Percentiles rank a stretch among this genome's conserved stretches.
Conservation (phyloP, 2,888 invertebrate species). For the Drosophila mimica region DNA sequence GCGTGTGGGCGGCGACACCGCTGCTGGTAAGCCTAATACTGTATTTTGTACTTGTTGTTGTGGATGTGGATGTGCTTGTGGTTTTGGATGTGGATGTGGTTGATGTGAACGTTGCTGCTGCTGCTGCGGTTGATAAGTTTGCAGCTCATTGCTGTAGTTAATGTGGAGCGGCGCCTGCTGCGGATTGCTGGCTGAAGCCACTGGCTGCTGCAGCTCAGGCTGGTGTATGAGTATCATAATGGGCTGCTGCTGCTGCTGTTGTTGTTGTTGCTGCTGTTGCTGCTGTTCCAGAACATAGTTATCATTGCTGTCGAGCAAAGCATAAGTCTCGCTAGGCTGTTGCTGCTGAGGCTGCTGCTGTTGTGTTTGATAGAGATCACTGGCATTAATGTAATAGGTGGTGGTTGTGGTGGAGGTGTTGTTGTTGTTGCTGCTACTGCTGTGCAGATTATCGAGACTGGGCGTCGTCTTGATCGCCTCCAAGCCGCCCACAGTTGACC, state of each 20-base stretch:
- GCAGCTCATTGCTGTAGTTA: constrained; percentile 30
- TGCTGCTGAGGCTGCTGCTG: constrained; percentile 17
- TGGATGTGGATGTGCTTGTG: constrained; percentile 30
- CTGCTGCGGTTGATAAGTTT: constrained; percentile 10
- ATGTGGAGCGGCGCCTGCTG: constrained; percentile 69
- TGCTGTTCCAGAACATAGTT: constrained; percentile 69
- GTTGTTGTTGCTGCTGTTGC: constrained; percentile 12
- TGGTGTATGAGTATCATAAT: constrained; percentile 75
- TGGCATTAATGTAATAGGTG: constrained; percentile 76
- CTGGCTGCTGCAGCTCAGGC: constrained; percentile 60
- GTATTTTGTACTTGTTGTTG: constrained; percentile 61
- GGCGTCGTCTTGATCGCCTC: constrained; percentile 62
- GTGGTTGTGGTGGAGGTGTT: constrained; percentile 37
- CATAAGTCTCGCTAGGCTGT: constrained; percentile 40
- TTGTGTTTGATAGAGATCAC: constrained; percentile 72
- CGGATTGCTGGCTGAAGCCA: constrained; percentile 73
- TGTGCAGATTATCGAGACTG: constrained; percentile 18
- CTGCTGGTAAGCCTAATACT: constrained; percentile 55
- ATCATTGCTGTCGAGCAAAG: constrained; percentile 69
- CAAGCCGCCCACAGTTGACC: constrained; percentile 70
- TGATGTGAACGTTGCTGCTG: constrained; percentile 1
- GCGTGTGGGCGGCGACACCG: constrained; percentile 13
- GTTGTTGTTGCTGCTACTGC: constrained; percentile 14
- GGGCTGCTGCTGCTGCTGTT: constrained; percentile 55
- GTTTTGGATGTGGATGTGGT: neutral